A percentile compares a stretch with the other conserved stretches of the same genome.
phyloP scores from a whole-genome alignment of 2,113 vertebrate species.

The Cyphomyrus plagiostoma region DNA sequence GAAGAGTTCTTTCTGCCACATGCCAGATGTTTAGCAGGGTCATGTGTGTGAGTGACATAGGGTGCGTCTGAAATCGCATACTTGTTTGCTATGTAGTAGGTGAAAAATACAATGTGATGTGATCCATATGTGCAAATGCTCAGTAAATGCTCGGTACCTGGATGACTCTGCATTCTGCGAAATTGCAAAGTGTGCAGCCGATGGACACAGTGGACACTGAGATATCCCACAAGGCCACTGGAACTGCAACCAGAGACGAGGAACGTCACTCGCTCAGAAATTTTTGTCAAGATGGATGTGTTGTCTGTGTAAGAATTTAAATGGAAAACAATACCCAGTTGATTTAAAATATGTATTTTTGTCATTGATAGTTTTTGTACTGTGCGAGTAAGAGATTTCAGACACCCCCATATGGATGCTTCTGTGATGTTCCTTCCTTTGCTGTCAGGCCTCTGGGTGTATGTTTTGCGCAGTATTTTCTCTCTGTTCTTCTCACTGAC shows the following conservation, averaged over 20 bases:
- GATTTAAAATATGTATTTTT: slow-evolving; percentile 48
- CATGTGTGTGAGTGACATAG: neutral
- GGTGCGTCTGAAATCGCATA: neutral
- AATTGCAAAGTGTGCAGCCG: neutral
- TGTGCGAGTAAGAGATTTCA: neutral
- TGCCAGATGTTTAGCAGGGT: neutral
- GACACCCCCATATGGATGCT: neutral
- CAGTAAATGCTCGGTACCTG: neutral
- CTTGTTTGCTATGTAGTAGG: neutral
- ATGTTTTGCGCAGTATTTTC: neutral
- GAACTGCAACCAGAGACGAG: neutral
- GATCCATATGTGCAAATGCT: neutral
- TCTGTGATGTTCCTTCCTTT: neutral
- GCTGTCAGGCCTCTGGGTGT: neutral
- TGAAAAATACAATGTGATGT: neutral
- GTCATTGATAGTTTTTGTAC: neutral
- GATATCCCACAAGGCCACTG: neutral
- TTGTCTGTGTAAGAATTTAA: neutral
- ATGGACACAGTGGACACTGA: neutral
- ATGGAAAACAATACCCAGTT: slow-evolving; percentile 46
- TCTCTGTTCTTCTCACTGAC: neutral
- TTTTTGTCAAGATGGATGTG: neutral
- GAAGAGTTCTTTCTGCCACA: neutral
- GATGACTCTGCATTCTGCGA: neutral
- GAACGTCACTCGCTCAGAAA: neutral